Evolutionary conservation across 2,888 invertebrate species (phyloP).

Genomic region (Mythimna albipuncta): DNA sequence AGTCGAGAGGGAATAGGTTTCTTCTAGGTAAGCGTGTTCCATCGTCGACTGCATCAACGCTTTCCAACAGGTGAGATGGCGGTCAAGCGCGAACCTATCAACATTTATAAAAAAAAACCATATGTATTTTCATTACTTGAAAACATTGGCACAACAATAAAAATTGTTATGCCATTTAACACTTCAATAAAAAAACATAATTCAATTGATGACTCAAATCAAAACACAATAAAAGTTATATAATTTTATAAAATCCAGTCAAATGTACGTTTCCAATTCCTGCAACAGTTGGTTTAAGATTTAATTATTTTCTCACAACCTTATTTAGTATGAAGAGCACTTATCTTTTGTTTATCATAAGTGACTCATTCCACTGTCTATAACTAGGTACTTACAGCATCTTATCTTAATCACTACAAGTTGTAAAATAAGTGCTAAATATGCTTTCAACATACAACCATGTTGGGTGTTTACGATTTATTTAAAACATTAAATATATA

Average conservation of each 20-base stretch:
- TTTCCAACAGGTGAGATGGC: too few relatives aligned
- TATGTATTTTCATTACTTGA: conserved; percentile 4
- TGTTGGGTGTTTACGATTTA: neutral
- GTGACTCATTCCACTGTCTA: conserved; percentile 39
- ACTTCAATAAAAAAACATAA: neutral
- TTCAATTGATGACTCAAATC: neutral
- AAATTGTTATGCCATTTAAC: neutral
- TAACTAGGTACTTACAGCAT: conserved; percentile 21
- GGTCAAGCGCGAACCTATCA: too few relatives aligned
- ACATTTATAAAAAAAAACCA: too few relatives aligned
- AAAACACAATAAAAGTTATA: neutral
- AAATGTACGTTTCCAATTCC: conserved; percentile 3
- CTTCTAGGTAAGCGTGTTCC: too few relatives aligned
- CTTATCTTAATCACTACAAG: conserved; percentile 38
- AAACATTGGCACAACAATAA: conserved; percentile 2
- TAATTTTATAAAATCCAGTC: too few relatives aligned
- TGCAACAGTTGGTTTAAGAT: conserved; percentile 13
- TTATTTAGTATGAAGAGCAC: conserved; percentile 26
- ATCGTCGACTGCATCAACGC: too few relatives aligned
- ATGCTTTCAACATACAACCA: neutral
- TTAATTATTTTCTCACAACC: conserved; percentile 15
- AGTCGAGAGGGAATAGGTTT: too few relatives aligned
- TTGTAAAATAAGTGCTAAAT: conserved; percentile 19
- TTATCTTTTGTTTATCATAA: conserved; percentile 41
- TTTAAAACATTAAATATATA: neutral